phyloP scores from a whole-genome alignment of 2,113 vertebrate genomes.

The crab-eating macaque (Macaca fascicularis) region DNA sequence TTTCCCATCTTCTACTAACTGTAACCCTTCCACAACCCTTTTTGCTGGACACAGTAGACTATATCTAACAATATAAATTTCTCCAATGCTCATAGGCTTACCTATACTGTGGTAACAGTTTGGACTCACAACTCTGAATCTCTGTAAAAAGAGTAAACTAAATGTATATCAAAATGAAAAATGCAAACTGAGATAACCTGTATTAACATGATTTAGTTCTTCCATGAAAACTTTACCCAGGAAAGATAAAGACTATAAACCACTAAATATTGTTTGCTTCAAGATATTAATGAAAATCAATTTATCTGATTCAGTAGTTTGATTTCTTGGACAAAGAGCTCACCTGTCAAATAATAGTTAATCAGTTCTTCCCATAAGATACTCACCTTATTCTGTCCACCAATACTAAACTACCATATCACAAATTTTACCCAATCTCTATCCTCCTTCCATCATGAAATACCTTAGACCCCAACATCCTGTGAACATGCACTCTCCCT shows the following conservation, averaged over 20 bases:
- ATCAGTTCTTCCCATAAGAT: background rate
- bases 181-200: background rate
- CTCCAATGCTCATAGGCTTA: background rate
- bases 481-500: background rate
- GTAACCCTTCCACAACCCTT: background rate
- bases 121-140: background rate
- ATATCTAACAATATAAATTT: background rate
- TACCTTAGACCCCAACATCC: background rate
- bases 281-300: background rate
- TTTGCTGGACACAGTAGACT: background rate
- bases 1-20: background rate
- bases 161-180: background rate
- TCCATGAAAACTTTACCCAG: background rate
- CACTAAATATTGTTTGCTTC: background rate
- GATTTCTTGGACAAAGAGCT: background rate
- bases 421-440: background rate
- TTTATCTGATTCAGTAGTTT: background rate
- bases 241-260: background rate
- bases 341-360: background rate
- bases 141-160: background rate
- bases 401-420: background rate
- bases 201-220: background rate
- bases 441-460: background rate
- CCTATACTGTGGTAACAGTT: background rate
- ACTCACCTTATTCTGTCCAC: background rate